Conservation (phyloP, 2,888 invertebrate species). For the Eupithecia subumbrata region DNA sequence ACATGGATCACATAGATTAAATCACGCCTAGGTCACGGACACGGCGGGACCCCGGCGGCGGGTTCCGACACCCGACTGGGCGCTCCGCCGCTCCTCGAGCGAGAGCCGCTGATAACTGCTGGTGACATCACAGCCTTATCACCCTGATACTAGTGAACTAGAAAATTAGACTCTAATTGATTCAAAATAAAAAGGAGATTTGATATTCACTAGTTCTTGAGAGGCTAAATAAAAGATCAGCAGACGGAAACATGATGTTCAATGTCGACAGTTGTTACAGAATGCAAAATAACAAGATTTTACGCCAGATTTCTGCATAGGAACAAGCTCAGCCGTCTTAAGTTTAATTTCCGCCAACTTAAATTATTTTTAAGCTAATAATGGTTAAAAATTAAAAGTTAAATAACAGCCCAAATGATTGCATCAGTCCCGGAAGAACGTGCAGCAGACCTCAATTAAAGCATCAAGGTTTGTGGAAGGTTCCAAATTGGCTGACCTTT, state of each 20-base stretch:
- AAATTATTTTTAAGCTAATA: not conserved
- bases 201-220: not conserved
- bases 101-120: constrained; percentile 48
- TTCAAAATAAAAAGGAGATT: constrained; percentile 5
- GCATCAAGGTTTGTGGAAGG: constrained; percentile 34
- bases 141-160: constrained; percentile 18
- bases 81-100: constrained; percentile 23
- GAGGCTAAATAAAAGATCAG: not conserved
- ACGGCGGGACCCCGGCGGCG: constrained; percentile 40
- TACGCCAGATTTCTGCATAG: not conserved
- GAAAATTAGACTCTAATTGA: constrained; percentile 13
- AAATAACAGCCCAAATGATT: constrained; percentile 22
- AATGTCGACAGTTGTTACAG: not conserved
- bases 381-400: not conserved
- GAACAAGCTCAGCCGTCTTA: not conserved
- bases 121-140: constrained; percentile 50
- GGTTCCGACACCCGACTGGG: constrained; percentile 54
- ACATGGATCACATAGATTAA: not conserved
- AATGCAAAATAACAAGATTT: not conserved
- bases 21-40: not conserved
- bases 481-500: constrained; percentile 23
- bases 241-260: not conserved
- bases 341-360: not conserved
- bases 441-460: constrained; percentile 25
- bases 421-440: constrained; percentile 38